Base-by-base conservation (phyloP, 2,888 invertebrate species). In the Aradus depressus region DNA sequence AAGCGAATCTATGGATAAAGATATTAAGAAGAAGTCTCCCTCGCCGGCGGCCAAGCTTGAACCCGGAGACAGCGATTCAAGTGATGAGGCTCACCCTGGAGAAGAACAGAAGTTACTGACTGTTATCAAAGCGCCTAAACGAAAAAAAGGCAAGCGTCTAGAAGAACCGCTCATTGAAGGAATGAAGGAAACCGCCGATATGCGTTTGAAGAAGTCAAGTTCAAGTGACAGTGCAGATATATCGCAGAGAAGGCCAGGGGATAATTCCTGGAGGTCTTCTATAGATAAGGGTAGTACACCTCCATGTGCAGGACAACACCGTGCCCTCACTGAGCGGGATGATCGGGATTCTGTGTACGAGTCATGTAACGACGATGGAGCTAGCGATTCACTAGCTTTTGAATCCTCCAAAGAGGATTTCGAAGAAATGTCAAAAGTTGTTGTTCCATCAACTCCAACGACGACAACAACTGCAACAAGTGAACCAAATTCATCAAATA, bases 261-360 rank as follows among this genome's bases (percentile, higher is more conserved):
- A n/a, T n/a, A n/a, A n/a, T n/a, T n/a, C n/a, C n/a, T n/a, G n/a
- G n/a, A n/a, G n/a, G n/a, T n/a, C n/a, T n/a, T n/a, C n/a, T n/a
- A n/a, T n/a, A n/a, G n/a, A n/a, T n/a, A n/a, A n/a, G n/a, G n/a
- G n/a, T n/a, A n/a, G n/a, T n/a, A n/a, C n/a, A n/a, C n/a, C n/a
- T n/a, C n/a, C n/a, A n/a, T n/a, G n/a, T n/a, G n/a, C 18, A n/a
- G 47, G 22, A 10, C 35, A 35, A 18, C 47, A 47, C 12, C 42
- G 42, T 25, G n/a, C n/a, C n/a, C n/a, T n/a, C n/a, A 8, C 16
- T 38, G 35, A 26, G 2, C 19, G 37, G 3, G 60, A 59, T 45
- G 60, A 60, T 41, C 50, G 58, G 16, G 60, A 58, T 37, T 60
- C 60, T 2, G 60, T 60, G 8, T 60, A 60, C 44, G 60, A 60